Conservation (phyloP, 1,140 invertebrate genomes). For the Choristoneura fumiferana region DNA sequence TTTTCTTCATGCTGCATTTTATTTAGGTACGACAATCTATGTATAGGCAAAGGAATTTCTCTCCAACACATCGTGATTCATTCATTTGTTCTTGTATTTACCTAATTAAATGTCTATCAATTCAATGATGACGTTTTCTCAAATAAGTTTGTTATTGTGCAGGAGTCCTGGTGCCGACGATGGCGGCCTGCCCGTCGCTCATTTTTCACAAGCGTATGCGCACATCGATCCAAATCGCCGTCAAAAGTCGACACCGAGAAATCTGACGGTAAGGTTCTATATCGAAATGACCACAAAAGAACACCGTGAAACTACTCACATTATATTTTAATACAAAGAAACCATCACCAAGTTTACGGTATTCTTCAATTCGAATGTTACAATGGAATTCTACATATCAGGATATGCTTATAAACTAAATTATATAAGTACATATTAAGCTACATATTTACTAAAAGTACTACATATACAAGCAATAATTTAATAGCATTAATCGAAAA, state of each 20-base stretch:
- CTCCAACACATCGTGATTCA: too few relatives aligned
- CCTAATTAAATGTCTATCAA: too few relatives aligned
- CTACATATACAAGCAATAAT: slow-evolving; percentile 71
- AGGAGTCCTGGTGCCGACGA: slow-evolving; percentile 77
- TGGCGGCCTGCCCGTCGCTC: slow-evolving; percentile 68
- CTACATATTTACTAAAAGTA: slow-evolving; percentile 39
- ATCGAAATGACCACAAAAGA: slow-evolving; percentile 28
- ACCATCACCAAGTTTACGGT: slow-evolving; percentile 69
- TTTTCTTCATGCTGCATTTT: too few relatives aligned
- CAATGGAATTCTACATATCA: slow-evolving; percentile 30
- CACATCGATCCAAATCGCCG: slow-evolving; percentile 62
- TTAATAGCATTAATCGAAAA: slow-evolving; percentile 62
- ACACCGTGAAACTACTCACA: slow-evolving; percentile 35
- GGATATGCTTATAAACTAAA: slow-evolving; percentile 31
- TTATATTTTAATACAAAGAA: slow-evolving; percentile 58
- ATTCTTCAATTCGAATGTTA: slow-evolving; percentile 43
- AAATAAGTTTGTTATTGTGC: slow-evolving; percentile 32
- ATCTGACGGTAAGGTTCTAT: slow-evolving; percentile 65
- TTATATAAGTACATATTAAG: slow-evolving; percentile 39
- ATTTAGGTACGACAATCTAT: too few relatives aligned
- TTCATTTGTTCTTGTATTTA: too few relatives aligned
- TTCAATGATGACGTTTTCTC: not conserved
- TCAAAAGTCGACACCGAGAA: slow-evolving; percentile 63
- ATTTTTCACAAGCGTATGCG: slow-evolving; percentile 63
- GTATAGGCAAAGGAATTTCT: too few relatives aligned